phyloP scores from a whole-genome alignment of 2,888 invertebrate species.

The Andrena chrysosceles region DNA sequence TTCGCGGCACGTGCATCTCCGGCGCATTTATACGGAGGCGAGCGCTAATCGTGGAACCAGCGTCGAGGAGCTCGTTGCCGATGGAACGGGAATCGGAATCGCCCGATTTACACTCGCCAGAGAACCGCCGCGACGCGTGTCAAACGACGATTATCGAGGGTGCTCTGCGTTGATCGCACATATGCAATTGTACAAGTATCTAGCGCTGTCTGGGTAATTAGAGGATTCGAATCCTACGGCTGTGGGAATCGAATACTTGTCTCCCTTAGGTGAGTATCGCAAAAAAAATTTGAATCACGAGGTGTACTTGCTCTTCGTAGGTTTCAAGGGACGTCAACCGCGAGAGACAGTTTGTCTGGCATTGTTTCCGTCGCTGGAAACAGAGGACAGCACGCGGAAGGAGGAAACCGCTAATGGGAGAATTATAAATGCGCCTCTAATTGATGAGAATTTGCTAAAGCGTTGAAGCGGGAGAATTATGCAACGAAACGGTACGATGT shows the following conservation, averaged over 20 bases:
- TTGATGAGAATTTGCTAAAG: constrained; percentile 52
- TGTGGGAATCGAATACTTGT: too few species aligned
- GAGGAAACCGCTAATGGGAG: constrained; percentile 34
- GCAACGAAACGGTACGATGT: constrained; percentile 48
- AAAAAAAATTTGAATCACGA: background rate
- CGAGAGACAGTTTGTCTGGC: constrained; percentile 22
- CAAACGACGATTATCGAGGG: background rate
- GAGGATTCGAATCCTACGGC: too few species aligned
- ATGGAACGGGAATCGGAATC: constrained; percentile 33
- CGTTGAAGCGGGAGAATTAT: constrained; percentile 40
- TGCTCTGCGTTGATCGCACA: too few species aligned
- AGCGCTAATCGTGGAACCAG: constrained; percentile 46
- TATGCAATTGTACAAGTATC: too few species aligned
- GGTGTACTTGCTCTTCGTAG: background rate
- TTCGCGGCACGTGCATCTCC: constrained; percentile 61
- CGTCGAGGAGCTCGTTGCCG: constrained; percentile 7
- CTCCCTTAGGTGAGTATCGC: too few species aligned
- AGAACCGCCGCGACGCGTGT: background rate
- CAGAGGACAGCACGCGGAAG: background rate
- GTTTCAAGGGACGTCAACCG: background rate
- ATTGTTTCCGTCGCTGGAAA: background rate
- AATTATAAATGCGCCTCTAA: constrained; percentile 39
- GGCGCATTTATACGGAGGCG: constrained; percentile 41
- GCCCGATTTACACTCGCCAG: background rate
- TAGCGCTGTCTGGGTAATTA: too few species aligned